Base-by-base conservation (phyloP, 2,113 vertebrate species). In the Hippocampus mohnikei region DNA sequence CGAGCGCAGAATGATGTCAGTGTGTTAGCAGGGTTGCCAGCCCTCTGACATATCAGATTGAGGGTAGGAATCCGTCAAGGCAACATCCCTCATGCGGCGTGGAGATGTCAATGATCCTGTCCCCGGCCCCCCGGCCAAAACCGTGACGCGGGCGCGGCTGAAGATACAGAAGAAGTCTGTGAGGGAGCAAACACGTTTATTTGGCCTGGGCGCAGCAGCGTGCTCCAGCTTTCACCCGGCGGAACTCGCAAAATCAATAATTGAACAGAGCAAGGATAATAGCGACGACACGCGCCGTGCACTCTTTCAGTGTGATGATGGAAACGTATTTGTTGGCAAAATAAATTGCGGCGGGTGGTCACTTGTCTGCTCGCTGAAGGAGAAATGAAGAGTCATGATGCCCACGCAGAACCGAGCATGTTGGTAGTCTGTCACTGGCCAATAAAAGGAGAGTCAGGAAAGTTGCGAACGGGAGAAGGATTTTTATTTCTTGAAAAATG, bases 261-360 rank as follows among this genome's bases (percentile, higher is more conserved):
- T 87, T 88, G 84, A 90, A 85, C 83, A 85, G 83, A 90, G 77
- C 77, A 76, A 88, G 83, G 81, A 87, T 87, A 88, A 88, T 85
- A 84, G 80, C 80, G 76, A 66, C 79, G 74, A 85, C 82, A 82
- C 85, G 77, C 81, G 74, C 23, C n/a, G 7, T 65, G 62, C 69
- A 74, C 68, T 80, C 69, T 70, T 66, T 56, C 67, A 76, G 60
- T 75, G 77, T 18, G 61, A 73, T 23, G 70, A 78, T 59, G 77
- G 75, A 88, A 88, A 87, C 77, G 82, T 71, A 84, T 90, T 86
- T 85, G 78, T 77, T 79, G 75, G 81, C 73, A 67, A 77, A 89
- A 87, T 84, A 84, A 88, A 87, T 85, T 59, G 76, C 82, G 44
- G 78, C 69, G 78, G 74, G 66, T 73, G 52, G 71, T 76, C 62